Base-by-base conservation (phyloP, 2,888 invertebrate genomes). In the Leptopilina myrica region DNA sequence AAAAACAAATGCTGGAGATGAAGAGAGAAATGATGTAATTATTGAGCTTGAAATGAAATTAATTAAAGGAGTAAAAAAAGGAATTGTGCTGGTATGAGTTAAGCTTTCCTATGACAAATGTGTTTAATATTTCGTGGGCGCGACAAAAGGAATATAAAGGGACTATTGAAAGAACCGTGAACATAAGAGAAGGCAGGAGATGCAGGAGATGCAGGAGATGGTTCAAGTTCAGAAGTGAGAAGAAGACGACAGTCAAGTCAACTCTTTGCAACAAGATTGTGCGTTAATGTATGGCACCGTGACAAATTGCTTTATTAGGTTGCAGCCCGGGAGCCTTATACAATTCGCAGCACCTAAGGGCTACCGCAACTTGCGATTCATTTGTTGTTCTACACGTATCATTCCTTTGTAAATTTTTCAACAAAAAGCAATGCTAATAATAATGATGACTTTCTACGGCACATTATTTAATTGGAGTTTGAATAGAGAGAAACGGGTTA, bases 231-330 rank as follows among this genome's bases (percentile, higher is more conserved):
- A 77, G 78, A 81, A 78, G 67, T 49, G 79, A 79, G 82, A 79
- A 67, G 78, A 79, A 78, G 82, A 79, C 81, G 84, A 80, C 81
- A 78, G 79, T 75, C 81, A 84, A 78, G 79, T 75, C 81, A 84
- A 82, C 84, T 85, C 84, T 78, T 66, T 76, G 66, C 64, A 85
- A 86, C 85, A 87, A 90, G 90, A 90, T 90, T 90, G 90, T 90
- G 91, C 89, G 90, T 91, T 91, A 91, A 90, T 91, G 90, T 90
- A 89, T 90, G 89, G 89, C 90, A 90, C 88, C 91, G 90, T 91
- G 91, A 91, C 91, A 91, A 91, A 91, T 91, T 91, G 90, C 91
- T 91, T 91, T 91, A 91, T 91, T 91, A 91, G 91, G 89, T 90
- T 88, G 89, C 89, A 90, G 90, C 87, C 90, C 89, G 87, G 90